A percentile compares a stretch with the other conserved stretches of the same genome.
These are phyloP conservation scores for Mantis religiosa DNA, from an alignment of 2,888 invertebrate genomes.

Conservation along the genomic window DNA sequence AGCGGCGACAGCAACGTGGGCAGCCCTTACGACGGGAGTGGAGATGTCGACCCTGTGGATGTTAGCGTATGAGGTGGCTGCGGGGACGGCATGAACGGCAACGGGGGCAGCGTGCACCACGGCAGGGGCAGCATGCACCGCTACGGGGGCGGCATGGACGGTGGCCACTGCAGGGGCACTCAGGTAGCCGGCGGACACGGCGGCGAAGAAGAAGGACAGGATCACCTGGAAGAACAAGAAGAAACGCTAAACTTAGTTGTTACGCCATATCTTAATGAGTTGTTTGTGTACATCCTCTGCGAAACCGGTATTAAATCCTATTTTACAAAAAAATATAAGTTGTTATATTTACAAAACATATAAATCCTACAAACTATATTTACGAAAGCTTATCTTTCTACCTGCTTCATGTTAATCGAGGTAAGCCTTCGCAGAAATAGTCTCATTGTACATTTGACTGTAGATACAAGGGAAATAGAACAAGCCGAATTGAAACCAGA, in stretches of 20 bases:
- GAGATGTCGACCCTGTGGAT: slow-evolving; percentile 27
- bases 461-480: too few relatives aligned
- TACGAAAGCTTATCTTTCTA: too few relatives aligned
- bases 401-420: too few relatives aligned
- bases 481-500: too few relatives aligned
- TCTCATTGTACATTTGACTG: too few relatives aligned
- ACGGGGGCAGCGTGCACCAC: slow-evolving; percentile 29
- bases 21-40: slow-evolving; percentile 23
- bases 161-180: slow-evolving; percentile 45
- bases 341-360: too few relatives aligned
- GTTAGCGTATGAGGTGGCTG: slow-evolving; percentile 44
- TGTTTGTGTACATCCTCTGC: too few relatives aligned
- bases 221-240: slow-evolving; percentile 16
- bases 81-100: slow-evolving; percentile 16
- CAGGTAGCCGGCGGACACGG: slow-evolving; percentile 44
- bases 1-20: slow-evolving; percentile 42
- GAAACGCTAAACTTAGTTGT: background rate
- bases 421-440: too few relatives aligned
- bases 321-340: too few relatives aligned
- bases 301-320: too few relatives aligned
- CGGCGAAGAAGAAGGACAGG: slow-evolving; percentile 34
- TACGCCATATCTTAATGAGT: too few relatives aligned
- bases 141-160: slow-evolving; percentile 17
- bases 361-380: too few relatives aligned
- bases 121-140: slow-evolving; percentile 16